phyloP scores from a whole-genome alignment of 37 sponge, comb jelly and placozoan species.

The Halisarca cf. caerulea region DNA sequence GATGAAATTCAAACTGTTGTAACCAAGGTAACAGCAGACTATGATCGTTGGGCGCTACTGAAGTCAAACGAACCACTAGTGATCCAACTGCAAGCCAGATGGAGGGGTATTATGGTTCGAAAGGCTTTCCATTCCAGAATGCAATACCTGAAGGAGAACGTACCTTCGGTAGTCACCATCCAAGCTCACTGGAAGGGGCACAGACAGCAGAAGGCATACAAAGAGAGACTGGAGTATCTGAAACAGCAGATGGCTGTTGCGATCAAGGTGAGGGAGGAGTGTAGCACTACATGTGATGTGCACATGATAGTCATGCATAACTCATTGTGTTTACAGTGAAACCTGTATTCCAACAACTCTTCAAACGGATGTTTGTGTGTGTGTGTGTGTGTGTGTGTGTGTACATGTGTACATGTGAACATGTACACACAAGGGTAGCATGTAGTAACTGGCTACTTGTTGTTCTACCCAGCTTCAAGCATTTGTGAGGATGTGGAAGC shows the following conservation, averaged over 20 bases:
- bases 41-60: constrained; percentile 85
- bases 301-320: too few species aligned
- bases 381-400: too few species aligned
- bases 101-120: constrained; percentile 76
- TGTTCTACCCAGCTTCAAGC: constrained; percentile 58
- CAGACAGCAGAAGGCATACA: constrained; percentile 67
- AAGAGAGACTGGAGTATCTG: constrained; percentile 76
- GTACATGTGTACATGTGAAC: too few species aligned
- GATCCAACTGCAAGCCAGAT: constrained; percentile 75
- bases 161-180: constrained; percentile 38
- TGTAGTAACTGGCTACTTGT: too few species aligned
- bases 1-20: constrained; percentile 90
- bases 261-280: constrained; percentile 60
- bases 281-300: too few species aligned
- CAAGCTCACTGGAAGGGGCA: constrained; percentile 79
- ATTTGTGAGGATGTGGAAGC: constrained; percentile 63
- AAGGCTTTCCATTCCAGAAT: constrained; percentile 56
- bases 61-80: constrained; percentile 89
- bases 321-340: too few species aligned
- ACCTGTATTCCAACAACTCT: too few species aligned
- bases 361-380: too few species aligned
- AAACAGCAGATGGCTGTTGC: constrained; percentile 58
- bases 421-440: too few species aligned
- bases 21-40: constrained; percentile 90
- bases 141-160: constrained; percentile 68